Evolutionary conservation across 2,888 invertebrate species (phyloP).

Genomic region (Trachelus troglodyta): DNA sequence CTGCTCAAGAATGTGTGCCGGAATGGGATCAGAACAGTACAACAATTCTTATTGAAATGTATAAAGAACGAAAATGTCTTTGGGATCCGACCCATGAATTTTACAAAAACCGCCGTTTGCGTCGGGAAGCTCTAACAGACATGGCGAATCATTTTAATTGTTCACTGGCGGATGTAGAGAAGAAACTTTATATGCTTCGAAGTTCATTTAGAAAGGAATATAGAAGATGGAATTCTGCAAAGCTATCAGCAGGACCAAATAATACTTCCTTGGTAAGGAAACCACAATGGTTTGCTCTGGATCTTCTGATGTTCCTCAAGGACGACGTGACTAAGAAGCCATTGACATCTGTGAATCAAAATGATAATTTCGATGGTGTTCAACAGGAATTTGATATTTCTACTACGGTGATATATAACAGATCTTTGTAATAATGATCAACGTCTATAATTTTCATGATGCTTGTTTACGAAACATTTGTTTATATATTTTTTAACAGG

Average conservation of each 20-base stretch:
- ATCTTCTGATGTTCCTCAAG: slow-evolving; percentile 21
- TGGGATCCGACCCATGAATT: slow-evolving; percentile 21
- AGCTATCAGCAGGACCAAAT: slow-evolving; percentile 17
- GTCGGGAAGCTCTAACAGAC: slow-evolving; percentile 19
- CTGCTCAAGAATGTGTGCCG: slow-evolving; percentile 18
- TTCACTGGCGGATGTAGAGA: slow-evolving; percentile 20
- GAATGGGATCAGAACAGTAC: slow-evolving; percentile 24
- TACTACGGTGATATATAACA: slow-evolving; percentile 11
- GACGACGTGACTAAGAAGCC: slow-evolving; percentile 22
- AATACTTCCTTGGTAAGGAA: slow-evolving; percentile 16
- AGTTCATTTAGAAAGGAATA: slow-evolving; percentile 22
- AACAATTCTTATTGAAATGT: slow-evolving; percentile 17
- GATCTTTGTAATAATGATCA: not conserved
- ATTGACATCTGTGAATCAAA: slow-evolving; percentile 9
- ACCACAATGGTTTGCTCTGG: slow-evolving; percentile 22
- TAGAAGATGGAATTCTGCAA: slow-evolving; percentile 20
- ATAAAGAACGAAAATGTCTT: slow-evolving; percentile 19
- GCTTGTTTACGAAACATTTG: not conserved
- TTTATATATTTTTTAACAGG: slow-evolving; percentile 4
- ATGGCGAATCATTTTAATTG: slow-evolving; percentile 21
- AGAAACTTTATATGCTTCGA: slow-evolving; percentile 22
- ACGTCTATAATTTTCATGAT: not conserved
- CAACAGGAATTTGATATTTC: slow-evolving; percentile 11
- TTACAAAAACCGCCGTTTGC: slow-evolving; percentile 19
- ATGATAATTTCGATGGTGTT: slow-evolving; percentile 8